Conservation (phyloP, 2,113 vertebrate species). For the Phyllostomus discolor region DNA sequence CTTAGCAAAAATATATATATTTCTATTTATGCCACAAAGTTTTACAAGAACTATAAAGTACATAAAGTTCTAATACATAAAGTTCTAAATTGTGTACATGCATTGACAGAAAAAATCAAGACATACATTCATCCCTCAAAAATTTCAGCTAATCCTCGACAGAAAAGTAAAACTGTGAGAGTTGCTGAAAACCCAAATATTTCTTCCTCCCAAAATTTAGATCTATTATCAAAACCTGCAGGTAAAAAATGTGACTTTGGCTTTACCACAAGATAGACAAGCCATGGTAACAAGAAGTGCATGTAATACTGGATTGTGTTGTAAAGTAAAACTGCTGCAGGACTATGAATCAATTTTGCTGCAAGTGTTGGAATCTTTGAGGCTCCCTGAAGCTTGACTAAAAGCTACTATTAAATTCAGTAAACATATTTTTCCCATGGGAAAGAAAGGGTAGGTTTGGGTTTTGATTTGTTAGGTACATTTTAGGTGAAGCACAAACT, state of each 20-base stretch:
- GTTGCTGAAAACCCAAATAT: not conserved
- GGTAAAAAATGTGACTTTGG: not conserved
- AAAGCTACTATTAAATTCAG: slow-evolving; percentile 33
- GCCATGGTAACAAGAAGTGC: not conserved
- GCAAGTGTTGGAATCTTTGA: not conserved
- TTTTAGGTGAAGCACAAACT: slow-evolving; percentile 34
- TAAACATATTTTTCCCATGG: slow-evolving; percentile 5
- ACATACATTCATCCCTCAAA: not conserved
- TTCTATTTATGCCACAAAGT: not conserved
- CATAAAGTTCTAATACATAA: not conserved
- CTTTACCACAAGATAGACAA: not conserved
- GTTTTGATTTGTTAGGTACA: not conserved
- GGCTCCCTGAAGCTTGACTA: not conserved
- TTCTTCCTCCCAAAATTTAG: not conserved
- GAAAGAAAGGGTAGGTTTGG: not conserved
- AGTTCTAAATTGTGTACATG: not conserved
- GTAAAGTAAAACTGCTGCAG: not conserved
- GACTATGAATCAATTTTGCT: not conserved
- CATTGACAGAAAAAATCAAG: slow-evolving; percentile 1
- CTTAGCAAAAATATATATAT: not conserved
- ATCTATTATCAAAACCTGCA: not conserved
- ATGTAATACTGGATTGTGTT: not conserved
- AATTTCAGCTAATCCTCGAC: not conserved
- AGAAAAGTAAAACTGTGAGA: not conserved
- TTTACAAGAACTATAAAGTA: not conserved